Conservation (phyloP, 2,113 vertebrate genomes). For the Oceanites oceanicus region DNA sequence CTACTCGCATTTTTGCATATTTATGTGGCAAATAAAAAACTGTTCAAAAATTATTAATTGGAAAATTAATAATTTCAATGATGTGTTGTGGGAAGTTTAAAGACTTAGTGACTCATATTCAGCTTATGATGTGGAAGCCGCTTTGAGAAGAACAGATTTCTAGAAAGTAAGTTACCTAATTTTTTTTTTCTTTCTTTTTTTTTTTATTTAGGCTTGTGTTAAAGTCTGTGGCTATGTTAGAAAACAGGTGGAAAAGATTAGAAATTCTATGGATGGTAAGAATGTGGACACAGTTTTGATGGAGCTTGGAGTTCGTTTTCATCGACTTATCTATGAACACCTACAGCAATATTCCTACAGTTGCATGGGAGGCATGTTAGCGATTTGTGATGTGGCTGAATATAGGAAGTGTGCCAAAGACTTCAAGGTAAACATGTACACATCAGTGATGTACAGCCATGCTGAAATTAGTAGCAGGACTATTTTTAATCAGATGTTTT, state of each 20-base stretch:
- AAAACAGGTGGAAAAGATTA: slow-evolving; percentile 94
- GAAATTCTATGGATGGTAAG: slow-evolving; percentile 97
- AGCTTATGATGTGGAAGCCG: not conserved
- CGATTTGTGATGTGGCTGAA: slow-evolving; percentile 97
- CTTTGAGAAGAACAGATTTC: not conserved
- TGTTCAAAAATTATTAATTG: not conserved
- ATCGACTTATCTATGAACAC: slow-evolving; percentile 95
- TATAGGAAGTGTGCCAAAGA: slow-evolving; percentile 97
- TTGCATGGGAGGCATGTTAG: slow-evolving; percentile 98
- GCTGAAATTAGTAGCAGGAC: not conserved
- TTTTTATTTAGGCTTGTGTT: slow-evolving; percentile 85
- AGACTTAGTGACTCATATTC: not conserved
- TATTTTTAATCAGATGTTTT: not conserved
- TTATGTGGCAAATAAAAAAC: not conserved
- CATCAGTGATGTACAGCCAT: not conserved
- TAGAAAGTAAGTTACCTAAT: not conserved
- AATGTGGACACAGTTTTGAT: slow-evolving; percentile 97
- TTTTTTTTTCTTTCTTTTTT: not conserved
- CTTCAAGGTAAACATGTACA: slow-evolving; percentile 77
- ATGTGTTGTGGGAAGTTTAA: not conserved
- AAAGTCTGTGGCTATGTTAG: slow-evolving; percentile 94
- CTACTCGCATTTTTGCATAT: not conserved
- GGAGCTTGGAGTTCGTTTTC: slow-evolving; percentile 95
- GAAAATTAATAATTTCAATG: not conserved
- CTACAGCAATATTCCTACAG: slow-evolving; percentile 98